These are phyloP conservation scores for Brienomyrus longianalis DNA, from an alignment of 2,113 vertebrate species.

Conservation along the genomic window DNA sequence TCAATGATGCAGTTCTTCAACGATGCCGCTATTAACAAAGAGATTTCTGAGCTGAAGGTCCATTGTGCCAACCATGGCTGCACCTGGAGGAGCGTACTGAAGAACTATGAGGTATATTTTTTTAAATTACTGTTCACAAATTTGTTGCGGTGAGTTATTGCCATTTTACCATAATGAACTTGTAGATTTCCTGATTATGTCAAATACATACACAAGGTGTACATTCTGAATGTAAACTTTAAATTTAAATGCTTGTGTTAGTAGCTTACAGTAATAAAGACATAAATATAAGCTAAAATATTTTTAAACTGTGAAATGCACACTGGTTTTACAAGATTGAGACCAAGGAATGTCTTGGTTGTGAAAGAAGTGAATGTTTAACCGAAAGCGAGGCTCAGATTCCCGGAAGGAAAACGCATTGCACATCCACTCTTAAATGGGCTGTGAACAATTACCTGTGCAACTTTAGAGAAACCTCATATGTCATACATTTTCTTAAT, in stretches of 20 bases:
- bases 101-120: constrained; percentile 56
- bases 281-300: not conserved
- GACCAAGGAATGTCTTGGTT: not conserved
- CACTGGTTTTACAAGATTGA: not conserved
- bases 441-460: not conserved
- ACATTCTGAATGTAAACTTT: not conserved
- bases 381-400: not conserved
- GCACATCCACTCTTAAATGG: not conserved
- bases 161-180: not conserved
- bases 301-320: not conserved
- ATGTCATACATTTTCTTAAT: not conserved
- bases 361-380: not conserved
- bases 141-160: not conserved
- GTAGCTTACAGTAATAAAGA: not conserved
- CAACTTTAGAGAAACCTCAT: not conserved
- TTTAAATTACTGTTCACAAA: not conserved
- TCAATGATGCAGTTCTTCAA: constrained; percentile 53
- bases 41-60: constrained; percentile 62
- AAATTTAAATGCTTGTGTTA: not conserved
- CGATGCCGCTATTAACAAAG: constrained; percentile 64
- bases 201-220: not conserved
- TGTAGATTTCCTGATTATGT: not conserved
- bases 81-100: constrained; percentile 56
- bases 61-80: constrained; percentile 60
- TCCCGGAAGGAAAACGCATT: not conserved